Base-by-base conservation (phyloP, 2,888 invertebrate species). In the Adineta ricciae region DNA sequence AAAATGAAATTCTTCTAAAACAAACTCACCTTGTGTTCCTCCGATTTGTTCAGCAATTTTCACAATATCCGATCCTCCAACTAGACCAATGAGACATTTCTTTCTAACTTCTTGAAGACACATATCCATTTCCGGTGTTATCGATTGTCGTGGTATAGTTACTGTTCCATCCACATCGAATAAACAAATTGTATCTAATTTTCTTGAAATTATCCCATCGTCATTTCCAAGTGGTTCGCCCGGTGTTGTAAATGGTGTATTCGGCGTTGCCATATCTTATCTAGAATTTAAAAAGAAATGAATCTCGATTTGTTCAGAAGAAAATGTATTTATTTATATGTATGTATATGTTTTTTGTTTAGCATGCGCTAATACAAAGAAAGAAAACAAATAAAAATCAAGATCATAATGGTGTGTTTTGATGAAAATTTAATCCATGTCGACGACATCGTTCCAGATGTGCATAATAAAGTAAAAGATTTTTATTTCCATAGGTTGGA, bases 161-260 rank as follows among this genome's bases (percentile, higher is more conserved):
- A 99, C 91, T 0, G 99, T 99, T 14, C 99, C 99, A 91, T 99
- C 99, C 19, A 99, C 95, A 91, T 99, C 99, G 90, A 99, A 99
- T 49, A 86, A 83, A 90, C 84, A 84, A 36, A 85, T 85, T 32
- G 83, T 83, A 78, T 78, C 41, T 9, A 41, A n/a, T 41, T 78
- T 41, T 78, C n/a, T 38, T n/a, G 24, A 9, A 16, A 78, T 24
- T 78, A n/a, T 0, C n/a, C 38, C 41, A 41, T 41, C 78, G 11
- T n/a, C 41, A 14, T 2, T 41, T 16, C 19, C 14, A 2, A 16
- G 32, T 64, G 64, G 32, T 9, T 64, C 64, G 16, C 27, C 16
- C 16, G 32, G 8, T 32, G 54, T 56, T n/a, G n/a, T 7, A n/a
- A n/a, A n/a, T 11, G 54, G n/a, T 4, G n/a, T 56, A n/a, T n/a